Percentiles rank a stretch among this genome's conserved stretches.
Evolutionary conservation across 1,140 invertebrate species (phyloP).

Genomic region (Megathymus violae): DNA sequence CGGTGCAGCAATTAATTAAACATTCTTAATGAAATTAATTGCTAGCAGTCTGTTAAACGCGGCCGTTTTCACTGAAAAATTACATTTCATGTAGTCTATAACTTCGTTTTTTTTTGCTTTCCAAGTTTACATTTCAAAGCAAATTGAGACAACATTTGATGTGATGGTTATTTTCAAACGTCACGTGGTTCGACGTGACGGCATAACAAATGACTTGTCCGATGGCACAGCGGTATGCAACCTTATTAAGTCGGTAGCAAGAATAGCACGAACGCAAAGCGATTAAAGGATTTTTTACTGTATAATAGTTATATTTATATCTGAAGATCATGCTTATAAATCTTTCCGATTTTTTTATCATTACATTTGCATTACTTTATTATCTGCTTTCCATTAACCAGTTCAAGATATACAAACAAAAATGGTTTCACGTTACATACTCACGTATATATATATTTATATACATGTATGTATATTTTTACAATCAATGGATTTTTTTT

Average conservation of each 20-base stretch:
- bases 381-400: slow-evolving; percentile 7
- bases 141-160: slow-evolving; percentile 53
- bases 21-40: slow-evolving; percentile 23
- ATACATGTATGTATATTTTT: no score
- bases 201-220: slow-evolving; percentile 51
- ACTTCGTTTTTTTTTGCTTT: slow-evolving; percentile 15
- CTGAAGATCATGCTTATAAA: not conserved
- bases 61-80: slow-evolving; percentile 29
- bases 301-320: slow-evolving; percentile 8
- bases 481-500: no score
- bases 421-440: no score
- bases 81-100: slow-evolving; percentile 4
- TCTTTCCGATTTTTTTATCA: not conserved
- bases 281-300: slow-evolving; percentile 10
- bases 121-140: slow-evolving; percentile 32
- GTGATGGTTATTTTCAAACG: slow-evolving; percentile 47
- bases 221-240: slow-evolving; percentile 41
- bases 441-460: no score
- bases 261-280: slow-evolving; percentile 38
- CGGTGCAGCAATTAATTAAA: slow-evolving; percentile 22
- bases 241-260: slow-evolving; percentile 36
- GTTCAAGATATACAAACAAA: no score
- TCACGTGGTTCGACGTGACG: slow-evolving; percentile 39
- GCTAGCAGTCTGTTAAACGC: slow-evolving; percentile 6
- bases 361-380: not conserved